phyloP scores from a whole-genome alignment of 2,888 invertebrate species.

The Diaperis boleti region DNA sequence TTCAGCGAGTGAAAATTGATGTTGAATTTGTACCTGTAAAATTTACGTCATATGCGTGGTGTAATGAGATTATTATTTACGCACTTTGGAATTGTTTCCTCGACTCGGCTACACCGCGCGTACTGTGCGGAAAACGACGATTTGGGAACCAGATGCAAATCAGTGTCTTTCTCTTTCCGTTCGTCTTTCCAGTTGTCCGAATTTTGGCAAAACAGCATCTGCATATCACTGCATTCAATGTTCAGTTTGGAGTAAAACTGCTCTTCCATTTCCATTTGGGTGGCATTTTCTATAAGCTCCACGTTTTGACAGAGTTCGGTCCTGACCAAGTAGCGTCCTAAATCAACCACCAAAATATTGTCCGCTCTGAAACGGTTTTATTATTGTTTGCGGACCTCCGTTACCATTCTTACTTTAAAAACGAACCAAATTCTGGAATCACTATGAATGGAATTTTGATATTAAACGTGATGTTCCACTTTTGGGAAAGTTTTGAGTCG shows the following conservation, averaged over 20 bases:
- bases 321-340: constrained; percentile 76
- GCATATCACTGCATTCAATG: constrained; percentile 76
- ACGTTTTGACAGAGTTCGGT: constrained; percentile 81
- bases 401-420: constrained; percentile 70
- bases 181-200: constrained; percentile 82
- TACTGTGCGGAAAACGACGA: constrained; percentile 64
- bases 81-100: constrained; percentile 63
- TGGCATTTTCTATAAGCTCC: constrained; percentile 78
- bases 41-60: too few relatives aligned
- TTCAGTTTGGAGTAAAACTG: constrained; percentile 82
- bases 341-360: constrained; percentile 78
- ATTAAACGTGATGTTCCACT: constrained; percentile 75
- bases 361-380: constrained; percentile 70
- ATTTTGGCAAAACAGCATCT: constrained; percentile 73
- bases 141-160: constrained; percentile 80
- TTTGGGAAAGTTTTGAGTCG: constrained; percentile 55
- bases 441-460: constrained; percentile 82
- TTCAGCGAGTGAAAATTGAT: constrained; percentile 79
- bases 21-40: constrained; percentile 79
- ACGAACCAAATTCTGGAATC: constrained; percentile 80
- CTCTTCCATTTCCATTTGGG: constrained; percentile 86
- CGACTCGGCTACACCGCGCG: constrained; percentile 57
- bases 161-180: constrained; percentile 78
- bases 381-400: neutral
- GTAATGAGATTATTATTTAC: constrained; percentile 28